Evolutionary conservation across 2,888 invertebrate genomes (phyloP).

Genomic region (Drosophila antonietae): DNA sequence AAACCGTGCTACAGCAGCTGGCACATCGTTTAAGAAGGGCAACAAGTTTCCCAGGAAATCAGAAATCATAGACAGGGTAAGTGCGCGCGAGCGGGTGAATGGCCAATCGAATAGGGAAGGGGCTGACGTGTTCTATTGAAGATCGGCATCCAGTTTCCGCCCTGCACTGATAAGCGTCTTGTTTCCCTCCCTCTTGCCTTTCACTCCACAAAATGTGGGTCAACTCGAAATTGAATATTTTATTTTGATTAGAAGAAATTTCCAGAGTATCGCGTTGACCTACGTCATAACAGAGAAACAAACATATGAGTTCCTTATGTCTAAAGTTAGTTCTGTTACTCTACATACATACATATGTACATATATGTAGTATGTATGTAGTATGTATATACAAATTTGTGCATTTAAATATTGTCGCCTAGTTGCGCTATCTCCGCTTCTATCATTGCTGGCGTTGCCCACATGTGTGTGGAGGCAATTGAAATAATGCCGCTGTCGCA

Average conservation of each 20-base stretch:
- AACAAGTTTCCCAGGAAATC: slow-evolving; percentile 59
- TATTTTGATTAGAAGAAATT: slow-evolving; percentile 70
- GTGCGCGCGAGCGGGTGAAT: not conserved
- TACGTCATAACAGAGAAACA: slow-evolving; percentile 39
- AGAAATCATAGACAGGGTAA: slow-evolving; percentile 30
- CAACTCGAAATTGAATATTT: slow-evolving; percentile 57
- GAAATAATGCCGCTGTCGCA: slow-evolving; percentile 36
- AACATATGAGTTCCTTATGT: slow-evolving; percentile 33
- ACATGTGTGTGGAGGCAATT: slow-evolving; percentile 54
- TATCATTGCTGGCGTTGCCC: slow-evolving; percentile 15
- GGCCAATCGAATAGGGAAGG: not conserved
- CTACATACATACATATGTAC: not conserved
- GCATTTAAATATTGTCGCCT: slow-evolving; percentile 31
- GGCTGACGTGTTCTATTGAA: slow-evolving; percentile 65
- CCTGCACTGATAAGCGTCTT: slow-evolving; percentile 59
- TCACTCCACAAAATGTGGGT: slow-evolving; percentile 52
- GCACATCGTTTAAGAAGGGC: slow-evolving; percentile 28
- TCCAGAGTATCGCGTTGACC: slow-evolving; percentile 33
- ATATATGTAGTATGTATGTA: no score
- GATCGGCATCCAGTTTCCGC: slow-evolving; percentile 58
- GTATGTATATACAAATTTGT: slow-evolving; percentile 1
- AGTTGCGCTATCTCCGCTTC: slow-evolving; percentile 15
- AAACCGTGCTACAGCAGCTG: slow-evolving; percentile 1
- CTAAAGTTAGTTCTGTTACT: slow-evolving; percentile 10
- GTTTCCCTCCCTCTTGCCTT: not conserved